These are phyloP conservation scores for Conomelus anceps DNA, from an alignment of 2,888 invertebrate species.

Conservation along the genomic window DNA sequence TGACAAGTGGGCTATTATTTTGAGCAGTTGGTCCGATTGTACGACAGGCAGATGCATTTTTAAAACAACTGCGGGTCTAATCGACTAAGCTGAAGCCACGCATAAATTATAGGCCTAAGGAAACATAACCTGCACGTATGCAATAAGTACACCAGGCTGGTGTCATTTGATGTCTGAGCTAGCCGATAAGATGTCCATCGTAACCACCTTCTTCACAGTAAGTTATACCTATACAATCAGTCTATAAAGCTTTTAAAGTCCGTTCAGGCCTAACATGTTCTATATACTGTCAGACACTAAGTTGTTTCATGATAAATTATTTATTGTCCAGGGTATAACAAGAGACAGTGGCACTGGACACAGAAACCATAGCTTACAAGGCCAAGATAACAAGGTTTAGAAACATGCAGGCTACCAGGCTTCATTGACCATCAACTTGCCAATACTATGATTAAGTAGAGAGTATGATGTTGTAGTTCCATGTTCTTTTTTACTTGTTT, in stretches of 20 bases:
- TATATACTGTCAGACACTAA: no score
- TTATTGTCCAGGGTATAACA: not conserved
- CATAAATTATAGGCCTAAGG: not conserved
- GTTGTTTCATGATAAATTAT: not conserved
- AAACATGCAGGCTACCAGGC: not conserved
- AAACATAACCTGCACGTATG: not conserved
- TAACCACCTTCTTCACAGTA: not conserved
- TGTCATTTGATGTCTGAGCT: not conserved
- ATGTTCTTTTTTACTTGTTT: no score
- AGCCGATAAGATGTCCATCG: not conserved
- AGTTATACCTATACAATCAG: no score
- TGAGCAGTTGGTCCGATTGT: not conserved
- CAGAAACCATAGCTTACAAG: not conserved
- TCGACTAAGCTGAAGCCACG: not conserved
- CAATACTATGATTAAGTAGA: no score
- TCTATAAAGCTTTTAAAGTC: no score
- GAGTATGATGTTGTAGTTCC: no score
- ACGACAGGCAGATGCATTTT: not conserved
- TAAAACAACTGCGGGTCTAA: not conserved
- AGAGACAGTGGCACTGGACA: not conserved
- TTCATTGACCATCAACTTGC: not conserved
- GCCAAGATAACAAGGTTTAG: not conserved
- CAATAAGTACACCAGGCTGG: not conserved
- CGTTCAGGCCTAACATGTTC: not conserved
- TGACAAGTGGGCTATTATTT: not conserved